Evolutionary conservation across 1,140 invertebrate species (phyloP).

Genomic region (Drosophila tsacasi): DNA sequence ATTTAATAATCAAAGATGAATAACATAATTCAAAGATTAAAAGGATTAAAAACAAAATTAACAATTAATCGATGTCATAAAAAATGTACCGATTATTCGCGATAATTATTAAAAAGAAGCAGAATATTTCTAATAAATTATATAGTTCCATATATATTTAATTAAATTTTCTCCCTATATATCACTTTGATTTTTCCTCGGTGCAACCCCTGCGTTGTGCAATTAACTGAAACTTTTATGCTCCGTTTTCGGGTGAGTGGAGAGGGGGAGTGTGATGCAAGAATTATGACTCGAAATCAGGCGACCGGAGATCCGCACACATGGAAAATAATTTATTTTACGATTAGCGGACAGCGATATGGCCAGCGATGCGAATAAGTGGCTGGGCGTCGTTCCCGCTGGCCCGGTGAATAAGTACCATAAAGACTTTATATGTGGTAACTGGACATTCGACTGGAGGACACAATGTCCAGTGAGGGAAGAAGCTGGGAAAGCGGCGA

Average conservation of each 20-base stretch:
- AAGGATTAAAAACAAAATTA: no score
- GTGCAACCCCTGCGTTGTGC: constrained; percentile 34
- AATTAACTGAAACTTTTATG: constrained; percentile 74
- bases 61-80: no score
- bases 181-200: background rate
- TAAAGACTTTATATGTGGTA: constrained; percentile 3
- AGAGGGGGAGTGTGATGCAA: constrained; percentile 36
- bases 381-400: constrained; percentile 40
- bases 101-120: background rate
- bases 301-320: constrained; percentile 51
- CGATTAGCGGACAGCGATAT: constrained; percentile 55
- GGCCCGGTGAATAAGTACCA: constrained; percentile 26
- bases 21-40: no score
- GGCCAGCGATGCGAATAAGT: constrained; percentile 64
- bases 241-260: constrained; percentile 12
- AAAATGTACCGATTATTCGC: no score
- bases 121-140: background rate
- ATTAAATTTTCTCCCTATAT: background rate
- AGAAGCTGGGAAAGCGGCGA: constrained; percentile 41
- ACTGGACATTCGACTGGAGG: constrained; percentile 6
- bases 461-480: constrained; percentile 8
- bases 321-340: constrained; percentile 82
- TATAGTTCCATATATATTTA: background rate
- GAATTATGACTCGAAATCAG: constrained; percentile 77
- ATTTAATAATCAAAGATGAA: no score